Conservation (phyloP, 1,140 invertebrate genomes). For the Sitodiplosis mosellana region DNA sequence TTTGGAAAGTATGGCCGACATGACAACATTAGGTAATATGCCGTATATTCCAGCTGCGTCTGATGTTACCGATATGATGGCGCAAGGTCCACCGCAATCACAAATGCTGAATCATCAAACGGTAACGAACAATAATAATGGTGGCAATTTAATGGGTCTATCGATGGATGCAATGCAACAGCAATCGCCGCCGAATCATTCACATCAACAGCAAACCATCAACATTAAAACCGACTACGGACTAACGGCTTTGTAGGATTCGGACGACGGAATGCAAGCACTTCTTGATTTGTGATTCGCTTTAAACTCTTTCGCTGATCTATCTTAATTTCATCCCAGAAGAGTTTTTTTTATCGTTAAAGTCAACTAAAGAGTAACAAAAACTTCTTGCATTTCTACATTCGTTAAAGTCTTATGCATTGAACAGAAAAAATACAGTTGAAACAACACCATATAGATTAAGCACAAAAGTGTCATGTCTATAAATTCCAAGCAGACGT, state of each 20-base stretch:
- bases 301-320: no score
- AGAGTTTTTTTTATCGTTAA: no score
- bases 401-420: no score
- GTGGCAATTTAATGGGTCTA: not conserved
- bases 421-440: no score
- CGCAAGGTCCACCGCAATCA: constrained; percentile 2
- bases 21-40: constrained; percentile 19
- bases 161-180: not conserved
- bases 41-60: constrained; percentile 17
- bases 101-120: not conserved
- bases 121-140: not conserved
- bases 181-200: constrained; percentile 11
- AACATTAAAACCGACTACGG: constrained; percentile 53
- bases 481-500: no score
- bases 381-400: no score
- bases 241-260: constrained; percentile 43
- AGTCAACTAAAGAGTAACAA: no score
- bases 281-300: no score
- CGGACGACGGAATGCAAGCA: no score
- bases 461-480: no score
- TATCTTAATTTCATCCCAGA: no score
- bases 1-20: constrained; percentile 22
- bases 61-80: constrained; percentile 11
- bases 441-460: no score
- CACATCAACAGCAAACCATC: constrained; percentile 10